These are phyloP conservation scores for Spilogale gracilis DNA, from an alignment of 2,113 vertebrate species.

Conservation along the genomic window DNA sequence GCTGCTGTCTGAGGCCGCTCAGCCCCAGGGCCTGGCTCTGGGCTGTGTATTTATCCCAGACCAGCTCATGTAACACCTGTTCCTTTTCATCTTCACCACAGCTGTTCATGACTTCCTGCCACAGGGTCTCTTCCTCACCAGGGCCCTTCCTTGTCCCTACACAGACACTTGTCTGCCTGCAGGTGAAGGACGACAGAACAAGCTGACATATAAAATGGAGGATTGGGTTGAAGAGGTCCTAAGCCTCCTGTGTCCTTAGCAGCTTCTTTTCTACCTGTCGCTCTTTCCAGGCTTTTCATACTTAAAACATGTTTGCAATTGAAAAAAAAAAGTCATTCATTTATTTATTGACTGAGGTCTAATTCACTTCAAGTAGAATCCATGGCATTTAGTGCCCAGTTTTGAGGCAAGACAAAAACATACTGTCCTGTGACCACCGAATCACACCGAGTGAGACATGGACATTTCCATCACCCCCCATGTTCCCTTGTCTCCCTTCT, in stretches of 20 bases:
- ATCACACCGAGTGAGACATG: not conserved
- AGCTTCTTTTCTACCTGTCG: not conserved
- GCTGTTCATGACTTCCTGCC: not conserved
- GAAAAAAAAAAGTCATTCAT: not conserved
- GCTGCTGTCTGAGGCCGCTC: rapidly evolving
- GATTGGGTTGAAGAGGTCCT: not conserved
- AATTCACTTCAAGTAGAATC: not conserved
- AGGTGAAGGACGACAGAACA: not conserved
- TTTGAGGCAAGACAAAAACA: not conserved
- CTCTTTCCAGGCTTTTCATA: not conserved
- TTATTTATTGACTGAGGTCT: not conserved
- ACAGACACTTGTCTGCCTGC: not conserved
- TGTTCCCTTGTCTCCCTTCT: not conserved
- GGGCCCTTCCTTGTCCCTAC: not conserved
- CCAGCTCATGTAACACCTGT: not conserved
- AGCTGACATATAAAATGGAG: not conserved
- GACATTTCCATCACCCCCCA: not conserved
- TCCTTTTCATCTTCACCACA: not conserved
- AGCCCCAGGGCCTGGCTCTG: not conserved
- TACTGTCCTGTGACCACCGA: not conserved
- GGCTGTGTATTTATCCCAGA: not conserved
- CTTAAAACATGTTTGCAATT: not conserved
- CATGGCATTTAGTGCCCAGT: not conserved
- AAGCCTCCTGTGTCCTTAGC: not conserved
- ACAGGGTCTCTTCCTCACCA: not conserved